Conservation (phyloP, 2,888 invertebrate species). For the Pristionchus japonicus region DNA sequence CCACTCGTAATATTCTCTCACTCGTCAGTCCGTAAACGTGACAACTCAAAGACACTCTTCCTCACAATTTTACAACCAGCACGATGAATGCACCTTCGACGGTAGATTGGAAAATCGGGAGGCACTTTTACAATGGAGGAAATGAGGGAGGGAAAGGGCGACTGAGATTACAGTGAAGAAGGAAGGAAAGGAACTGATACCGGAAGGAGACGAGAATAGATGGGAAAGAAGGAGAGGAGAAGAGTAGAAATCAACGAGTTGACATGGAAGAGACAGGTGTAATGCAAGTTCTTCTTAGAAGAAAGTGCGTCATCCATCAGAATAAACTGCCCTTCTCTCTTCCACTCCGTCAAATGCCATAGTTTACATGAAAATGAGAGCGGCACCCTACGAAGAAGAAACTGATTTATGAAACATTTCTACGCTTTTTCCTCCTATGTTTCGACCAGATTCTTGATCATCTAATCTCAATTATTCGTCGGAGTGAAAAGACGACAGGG, state of each 20-base stretch:
- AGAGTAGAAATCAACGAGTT: neutral
- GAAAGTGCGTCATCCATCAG: neutral
- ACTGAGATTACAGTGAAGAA: constrained; percentile 1
- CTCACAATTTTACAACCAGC: neutral
- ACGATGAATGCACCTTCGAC: neutral
- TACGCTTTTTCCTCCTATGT: neutral
- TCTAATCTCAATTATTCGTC: neutral
- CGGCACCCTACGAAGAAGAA: neutral
- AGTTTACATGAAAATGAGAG: constrained; percentile 16
- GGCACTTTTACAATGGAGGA: constrained; percentile 24
- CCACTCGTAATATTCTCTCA: no score
- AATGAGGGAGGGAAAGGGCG: constrained; percentile 1
- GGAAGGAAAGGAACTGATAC: constrained; percentile 7
- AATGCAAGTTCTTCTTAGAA: neutral
- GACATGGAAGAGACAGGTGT: neutral
- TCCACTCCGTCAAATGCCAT: neutral
- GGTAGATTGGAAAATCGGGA: constrained; percentile 11
- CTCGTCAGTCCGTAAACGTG: neutral
- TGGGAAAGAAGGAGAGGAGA: neutral
- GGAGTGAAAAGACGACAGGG: neutral
- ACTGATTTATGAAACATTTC: neutral
- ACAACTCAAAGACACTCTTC: neutral
- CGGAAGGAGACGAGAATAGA: constrained; percentile 13
- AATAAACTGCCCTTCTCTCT: neutral
- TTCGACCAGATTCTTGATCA: neutral